phyloP scores from a whole-genome alignment of 2,113 vertebrate species.

The Callaeas wilsoni region DNA sequence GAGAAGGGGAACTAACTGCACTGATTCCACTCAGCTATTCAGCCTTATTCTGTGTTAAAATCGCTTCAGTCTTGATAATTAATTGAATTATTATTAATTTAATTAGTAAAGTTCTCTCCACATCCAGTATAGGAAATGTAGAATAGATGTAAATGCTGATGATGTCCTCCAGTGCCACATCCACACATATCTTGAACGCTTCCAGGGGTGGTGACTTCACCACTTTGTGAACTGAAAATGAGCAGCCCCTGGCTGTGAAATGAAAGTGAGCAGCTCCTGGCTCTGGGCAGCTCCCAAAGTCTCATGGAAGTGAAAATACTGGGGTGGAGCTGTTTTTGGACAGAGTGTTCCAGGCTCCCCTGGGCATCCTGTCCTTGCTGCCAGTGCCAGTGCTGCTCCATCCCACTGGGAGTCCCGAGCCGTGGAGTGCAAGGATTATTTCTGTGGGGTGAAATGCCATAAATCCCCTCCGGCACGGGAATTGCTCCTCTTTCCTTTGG shows the following conservation, averaged over 20 bases:
- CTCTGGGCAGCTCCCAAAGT: not conserved
- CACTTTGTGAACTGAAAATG: not conserved
- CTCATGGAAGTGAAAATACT: not conserved
- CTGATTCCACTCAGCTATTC: not conserved
- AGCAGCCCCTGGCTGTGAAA: not conserved
- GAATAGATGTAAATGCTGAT: not conserved
- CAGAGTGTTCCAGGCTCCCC: not conserved
- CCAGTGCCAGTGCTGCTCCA: not conserved
- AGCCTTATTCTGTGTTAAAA: not conserved
- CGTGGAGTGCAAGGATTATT: fast-evolving
- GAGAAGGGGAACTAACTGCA: not conserved
- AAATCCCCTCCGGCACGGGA: fast-evolving
- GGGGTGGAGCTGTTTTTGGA: not conserved
- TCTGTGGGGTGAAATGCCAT: not conserved
- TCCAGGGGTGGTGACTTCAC: not conserved
- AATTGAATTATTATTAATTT: not conserved
- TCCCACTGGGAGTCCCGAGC: fast-evolving
- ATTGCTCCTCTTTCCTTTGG: not conserved
- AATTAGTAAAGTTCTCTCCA: not conserved
- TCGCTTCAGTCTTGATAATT: not conserved
- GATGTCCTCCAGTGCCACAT: not conserved
- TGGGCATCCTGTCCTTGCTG: not conserved
- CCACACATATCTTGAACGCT: fast-evolving
- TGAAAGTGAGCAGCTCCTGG: not conserved
- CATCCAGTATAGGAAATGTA: not conserved